Evolutionary conservation across 2,888 invertebrate genomes (phyloP).

Genomic region (Atherix ibis): DNA sequence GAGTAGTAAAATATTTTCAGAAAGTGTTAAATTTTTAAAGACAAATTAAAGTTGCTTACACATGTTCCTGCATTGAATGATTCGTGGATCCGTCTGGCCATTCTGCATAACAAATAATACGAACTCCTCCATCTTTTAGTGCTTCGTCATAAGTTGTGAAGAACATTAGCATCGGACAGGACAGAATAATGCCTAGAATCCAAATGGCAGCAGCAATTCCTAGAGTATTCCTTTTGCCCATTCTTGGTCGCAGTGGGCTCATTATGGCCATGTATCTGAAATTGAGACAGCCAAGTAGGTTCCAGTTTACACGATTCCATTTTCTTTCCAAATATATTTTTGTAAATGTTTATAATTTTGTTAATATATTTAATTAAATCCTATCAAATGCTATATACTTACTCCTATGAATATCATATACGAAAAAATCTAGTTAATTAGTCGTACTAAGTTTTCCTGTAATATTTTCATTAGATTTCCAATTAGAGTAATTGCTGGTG

Average conservation of each 20-base stretch:
- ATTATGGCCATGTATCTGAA: conserved; percentile 89
- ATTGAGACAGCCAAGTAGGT: no score
- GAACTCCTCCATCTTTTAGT: conserved; percentile 37
- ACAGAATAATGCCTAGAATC: conserved; percentile 59
- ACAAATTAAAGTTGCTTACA: conserved; percentile 62
- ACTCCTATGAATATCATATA: no score
- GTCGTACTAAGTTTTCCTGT: no score
- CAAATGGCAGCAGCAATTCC: conserved; percentile 74
- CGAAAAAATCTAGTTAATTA: no score
- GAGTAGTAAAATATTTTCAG: no score
- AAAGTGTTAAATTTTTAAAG: no score
- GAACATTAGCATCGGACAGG: conserved; percentile 72
- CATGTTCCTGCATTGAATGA: conserved; percentile 51
- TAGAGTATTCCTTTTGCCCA: conserved; percentile 71
- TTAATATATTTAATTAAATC: no score
- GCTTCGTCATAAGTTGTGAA: conserved; percentile 52
- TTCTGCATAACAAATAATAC: conserved; percentile 65
- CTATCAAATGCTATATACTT: background rate
- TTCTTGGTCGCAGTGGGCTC: conserved; percentile 76
- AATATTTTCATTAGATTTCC: no score
- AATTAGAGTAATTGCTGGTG: no score
- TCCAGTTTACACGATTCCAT: no score
- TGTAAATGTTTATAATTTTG: no score
- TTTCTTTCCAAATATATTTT: background rate
- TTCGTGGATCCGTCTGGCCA: conserved; percentile 75